These are phyloP conservation scores for Mirza zaza DNA, from an alignment of 2,113 vertebrate species.

Conservation along the genomic window DNA sequence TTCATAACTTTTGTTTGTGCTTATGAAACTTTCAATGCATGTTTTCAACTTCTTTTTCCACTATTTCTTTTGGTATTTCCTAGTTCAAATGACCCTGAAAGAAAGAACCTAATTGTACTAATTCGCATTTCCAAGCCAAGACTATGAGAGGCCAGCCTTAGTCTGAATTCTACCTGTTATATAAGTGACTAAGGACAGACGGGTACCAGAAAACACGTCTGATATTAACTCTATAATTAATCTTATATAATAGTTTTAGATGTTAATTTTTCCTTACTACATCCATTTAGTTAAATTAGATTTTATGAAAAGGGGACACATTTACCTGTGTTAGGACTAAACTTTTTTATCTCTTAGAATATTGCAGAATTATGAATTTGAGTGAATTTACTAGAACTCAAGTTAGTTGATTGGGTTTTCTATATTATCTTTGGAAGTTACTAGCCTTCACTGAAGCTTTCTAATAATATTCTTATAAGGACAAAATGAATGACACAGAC, in stretches of 20 bases:
- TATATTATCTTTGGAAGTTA: neutral
- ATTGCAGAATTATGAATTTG: neutral
- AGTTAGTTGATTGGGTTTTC: neutral
- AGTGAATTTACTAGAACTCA: neutral
- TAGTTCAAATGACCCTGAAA: neutral
- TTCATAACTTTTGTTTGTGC: neutral
- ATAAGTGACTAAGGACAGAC: neutral
- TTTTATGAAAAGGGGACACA: neutral
- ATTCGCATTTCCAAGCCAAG: neutral
- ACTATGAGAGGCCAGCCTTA: neutral
- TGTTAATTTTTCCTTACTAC: neutral
- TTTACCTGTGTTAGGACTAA: neutral
- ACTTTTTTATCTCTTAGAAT: slow-evolving; percentile 5
- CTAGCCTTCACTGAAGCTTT: neutral
- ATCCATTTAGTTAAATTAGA: neutral
- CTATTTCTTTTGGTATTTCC: neutral
- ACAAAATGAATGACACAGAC: neutral
- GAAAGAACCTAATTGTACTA: neutral
- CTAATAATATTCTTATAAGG: slow-evolving; percentile 31
- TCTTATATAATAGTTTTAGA: neutral
- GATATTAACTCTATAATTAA: neutral
- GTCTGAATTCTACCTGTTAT: neutral
- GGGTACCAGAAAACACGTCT: neutral
- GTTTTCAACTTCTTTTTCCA: neutral
- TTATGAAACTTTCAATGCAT: neutral